These are phyloP conservation scores for Cryptotis parvus DNA, from an alignment of 2,113 vertebrate species.

Conservation along the genomic window DNA sequence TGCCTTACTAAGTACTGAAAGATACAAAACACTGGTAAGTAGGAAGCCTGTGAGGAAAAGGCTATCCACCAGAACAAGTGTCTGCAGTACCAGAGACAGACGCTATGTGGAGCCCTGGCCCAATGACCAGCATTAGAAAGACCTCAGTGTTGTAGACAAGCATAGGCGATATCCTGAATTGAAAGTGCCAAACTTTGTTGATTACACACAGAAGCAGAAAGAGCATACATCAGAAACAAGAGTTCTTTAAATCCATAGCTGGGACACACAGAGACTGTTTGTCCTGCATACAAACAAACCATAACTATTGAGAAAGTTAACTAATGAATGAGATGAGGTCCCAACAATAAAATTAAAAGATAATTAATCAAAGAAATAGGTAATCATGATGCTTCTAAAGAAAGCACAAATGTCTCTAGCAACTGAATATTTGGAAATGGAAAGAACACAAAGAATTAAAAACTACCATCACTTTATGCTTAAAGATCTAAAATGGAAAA, in stretches of 20 bases:
- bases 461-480: background rate
- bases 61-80: background rate
- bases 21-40: background rate
- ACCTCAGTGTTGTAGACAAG: no score
- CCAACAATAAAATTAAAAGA: background rate
- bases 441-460: background rate
- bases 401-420: background rate
- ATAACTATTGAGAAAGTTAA: background rate
- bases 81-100: background rate
- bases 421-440: background rate
- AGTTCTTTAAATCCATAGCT: background rate
- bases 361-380: background rate
- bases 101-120: background rate
- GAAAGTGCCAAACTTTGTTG: background rate
- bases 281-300: background rate
- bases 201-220: background rate
- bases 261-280: background rate
- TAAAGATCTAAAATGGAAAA: background rate
- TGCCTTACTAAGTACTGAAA: no score
- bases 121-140: no score
- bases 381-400: background rate
- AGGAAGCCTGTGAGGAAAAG: background rate
- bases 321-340: background rate
- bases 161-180: background rate
- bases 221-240: background rate